Evolutionary conservation across 2,113 vertebrate genomes (phyloP).

Genomic region (Recurvirostra avosetta): DNA sequence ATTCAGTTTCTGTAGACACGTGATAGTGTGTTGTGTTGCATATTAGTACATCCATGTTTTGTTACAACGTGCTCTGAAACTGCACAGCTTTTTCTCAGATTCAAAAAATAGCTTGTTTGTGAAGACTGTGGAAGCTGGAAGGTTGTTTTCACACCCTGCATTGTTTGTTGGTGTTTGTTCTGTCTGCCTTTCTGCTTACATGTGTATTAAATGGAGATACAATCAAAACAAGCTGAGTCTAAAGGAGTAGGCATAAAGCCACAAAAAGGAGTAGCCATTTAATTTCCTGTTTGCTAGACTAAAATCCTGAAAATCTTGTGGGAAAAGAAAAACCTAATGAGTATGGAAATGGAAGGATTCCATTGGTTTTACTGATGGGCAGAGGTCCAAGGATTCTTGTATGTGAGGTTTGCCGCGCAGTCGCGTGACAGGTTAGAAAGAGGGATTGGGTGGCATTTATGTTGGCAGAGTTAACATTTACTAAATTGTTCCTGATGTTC

Average conservation of each 20-base stretch:
- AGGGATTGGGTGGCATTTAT: background rate
- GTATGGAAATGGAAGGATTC: background rate
- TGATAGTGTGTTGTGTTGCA: fast-evolving
- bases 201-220: background rate
- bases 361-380: background rate
- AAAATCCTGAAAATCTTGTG: background rate
- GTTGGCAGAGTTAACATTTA: background rate
- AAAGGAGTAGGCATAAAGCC: background rate
- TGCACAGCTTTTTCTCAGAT: background rate
- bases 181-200: background rate
- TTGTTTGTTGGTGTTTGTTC: background rate
- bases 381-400: background rate
- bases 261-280: background rate
- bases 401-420: background rate
- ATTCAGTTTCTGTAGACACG: background rate
- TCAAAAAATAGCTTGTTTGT: background rate
- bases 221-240: background rate
- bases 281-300: background rate
- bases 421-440: fast-evolving
- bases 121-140: background rate
- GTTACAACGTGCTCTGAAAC: background rate
- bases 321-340: background rate
- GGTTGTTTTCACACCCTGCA: background rate
- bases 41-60: background rate
- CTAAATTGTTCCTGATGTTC: background rate